Percentiles rank a stretch among this genome's conserved stretches.
phyloP scores from a whole-genome alignment of 2,888 invertebrate species.

The Ornithoptera priamus region DNA sequence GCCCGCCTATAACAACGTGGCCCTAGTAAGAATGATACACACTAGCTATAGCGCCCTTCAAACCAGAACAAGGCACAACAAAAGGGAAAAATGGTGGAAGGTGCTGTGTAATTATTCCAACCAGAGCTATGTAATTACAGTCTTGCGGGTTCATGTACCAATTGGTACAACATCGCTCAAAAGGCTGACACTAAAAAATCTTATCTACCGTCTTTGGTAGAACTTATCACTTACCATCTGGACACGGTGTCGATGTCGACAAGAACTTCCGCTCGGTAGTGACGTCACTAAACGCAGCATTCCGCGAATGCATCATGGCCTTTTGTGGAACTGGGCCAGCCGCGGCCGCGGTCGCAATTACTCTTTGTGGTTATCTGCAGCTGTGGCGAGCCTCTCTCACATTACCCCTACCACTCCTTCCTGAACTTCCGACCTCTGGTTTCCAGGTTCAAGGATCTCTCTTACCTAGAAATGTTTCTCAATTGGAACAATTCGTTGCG shows the following conservation, averaged over 20 bases:
- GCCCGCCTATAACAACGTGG: too few relatives aligned
- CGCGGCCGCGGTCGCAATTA: slow-evolving; percentile 47
- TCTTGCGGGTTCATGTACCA: too few relatives aligned
- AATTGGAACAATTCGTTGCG: background rate
- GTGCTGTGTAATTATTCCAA: too few relatives aligned
- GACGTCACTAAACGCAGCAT: slow-evolving; percentile 6
- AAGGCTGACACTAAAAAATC: too few relatives aligned
- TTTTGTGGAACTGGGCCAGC: slow-evolving; percentile 52
- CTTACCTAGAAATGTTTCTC: background rate
- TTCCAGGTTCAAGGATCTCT: slow-evolving; percentile 17
- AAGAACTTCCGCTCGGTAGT: background rate
- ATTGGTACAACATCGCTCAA: too few relatives aligned
- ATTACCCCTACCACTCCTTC: background rate
- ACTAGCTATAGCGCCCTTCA: too few relatives aligned
- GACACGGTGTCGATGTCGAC: background rate
- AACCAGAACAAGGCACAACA: too few relatives aligned
- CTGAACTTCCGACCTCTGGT: background rate
- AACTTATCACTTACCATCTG: too few relatives aligned
- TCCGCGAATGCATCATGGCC: slow-evolving; percentile 48
- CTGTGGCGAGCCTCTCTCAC: slow-evolving; percentile 34
- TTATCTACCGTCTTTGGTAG: too few relatives aligned
- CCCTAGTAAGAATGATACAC: too few relatives aligned
- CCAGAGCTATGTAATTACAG: too few relatives aligned
- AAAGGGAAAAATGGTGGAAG: too few relatives aligned
- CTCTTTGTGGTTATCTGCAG: slow-evolving; percentile 49